Evolutionary conservation across 2,113 vertebrate species (phyloP), one percentile per base, ranked within the genome.

Genomic region (Calidris pygmaea): DNA sequence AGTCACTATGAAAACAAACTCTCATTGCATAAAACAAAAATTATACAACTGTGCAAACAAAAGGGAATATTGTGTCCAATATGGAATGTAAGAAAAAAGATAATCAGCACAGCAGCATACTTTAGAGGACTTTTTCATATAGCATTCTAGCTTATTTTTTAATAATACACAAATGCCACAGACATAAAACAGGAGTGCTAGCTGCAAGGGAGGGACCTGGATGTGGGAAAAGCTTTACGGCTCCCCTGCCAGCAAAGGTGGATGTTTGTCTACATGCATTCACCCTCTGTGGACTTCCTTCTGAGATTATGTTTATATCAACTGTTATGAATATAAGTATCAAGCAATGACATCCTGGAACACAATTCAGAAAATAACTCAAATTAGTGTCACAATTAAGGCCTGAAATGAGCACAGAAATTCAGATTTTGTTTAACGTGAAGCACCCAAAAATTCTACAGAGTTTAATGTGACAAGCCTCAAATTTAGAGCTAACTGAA

Each of bases 21-120:
- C 21, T 32, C 37, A 10, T 32, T 59, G 47, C 35, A 3, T 39
- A 24, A 22, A 74, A 88, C 85, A 93, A 53, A 85, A 94, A 82
- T 22, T 17, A 75, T 34, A 68, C 81, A 88, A 96, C 85, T 74
- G 75, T 63, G 67, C 59, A 91, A 96, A 95, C 85, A 94, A 55
- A 86, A 94, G 60, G 82, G 67, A 74, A 50, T 55, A 63, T 24
- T 94, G 67, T 85, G 37, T 88, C 58, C 83, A 37, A 14, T 12
- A 9, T 1, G 14, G 47, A 87, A 90, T 5, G 34, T 3, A 83
- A 83, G 58, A 68, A 71, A 60, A 74, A 68, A 87, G 50, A 88
- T n/a, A 85, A 85, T 39, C 78, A 88, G 90, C 82, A 66, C 63
- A 74, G 81, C 86, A 96, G 83, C 41, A 29, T 30, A 27, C 23